Conservation (phyloP, 92 coral and sea anemone genomes). For the Nematostella vectensis region DNA sequence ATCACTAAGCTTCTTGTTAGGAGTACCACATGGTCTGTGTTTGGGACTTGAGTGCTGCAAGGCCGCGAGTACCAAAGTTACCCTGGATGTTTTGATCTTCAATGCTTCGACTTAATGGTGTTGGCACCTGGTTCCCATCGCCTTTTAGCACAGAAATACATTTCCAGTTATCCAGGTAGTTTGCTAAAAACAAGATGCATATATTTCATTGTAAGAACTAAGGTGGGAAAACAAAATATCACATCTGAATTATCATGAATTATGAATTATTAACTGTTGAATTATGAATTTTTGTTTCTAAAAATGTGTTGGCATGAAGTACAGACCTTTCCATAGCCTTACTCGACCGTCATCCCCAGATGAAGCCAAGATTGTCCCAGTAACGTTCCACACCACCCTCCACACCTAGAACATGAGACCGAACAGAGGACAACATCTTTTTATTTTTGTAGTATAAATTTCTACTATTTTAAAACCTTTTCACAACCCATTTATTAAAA, state of each 20-base stretch:
- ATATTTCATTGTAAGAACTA: too few species aligned
- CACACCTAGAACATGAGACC: conserved; percentile 61
- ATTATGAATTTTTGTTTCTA: too few species aligned
- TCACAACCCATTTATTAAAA: too few species aligned
- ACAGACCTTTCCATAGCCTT: conserved; percentile 89
- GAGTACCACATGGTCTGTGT: conserved; percentile 56
- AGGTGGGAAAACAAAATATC: neutral
- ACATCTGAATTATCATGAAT: too few species aligned
- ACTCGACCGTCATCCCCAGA: conserved; percentile 99
- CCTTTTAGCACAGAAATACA: conserved; percentile 87
- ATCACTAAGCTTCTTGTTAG: too few species aligned
- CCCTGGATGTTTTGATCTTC: conserved; percentile 9
- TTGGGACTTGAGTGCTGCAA: conserved; percentile 7
- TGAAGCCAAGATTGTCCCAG: conserved; percentile 90
- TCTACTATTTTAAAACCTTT: too few species aligned
- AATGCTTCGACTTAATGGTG: conserved; percentile 17
- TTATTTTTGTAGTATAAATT: too few species aligned
- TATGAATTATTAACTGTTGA: too few species aligned
- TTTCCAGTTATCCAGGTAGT: conserved; percentile 93
- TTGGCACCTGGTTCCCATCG: conserved; percentile 64
- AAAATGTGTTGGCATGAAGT: too few species aligned
- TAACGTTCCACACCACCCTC: conserved; percentile 95
- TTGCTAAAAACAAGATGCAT: conserved; percentile 47
- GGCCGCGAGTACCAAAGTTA: conserved; percentile 1
- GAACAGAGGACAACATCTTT: neutral